Evolutionary conservation across 2,797 vertebrate species (phyloP).

Genomic region (Paguma larvata): DNA sequence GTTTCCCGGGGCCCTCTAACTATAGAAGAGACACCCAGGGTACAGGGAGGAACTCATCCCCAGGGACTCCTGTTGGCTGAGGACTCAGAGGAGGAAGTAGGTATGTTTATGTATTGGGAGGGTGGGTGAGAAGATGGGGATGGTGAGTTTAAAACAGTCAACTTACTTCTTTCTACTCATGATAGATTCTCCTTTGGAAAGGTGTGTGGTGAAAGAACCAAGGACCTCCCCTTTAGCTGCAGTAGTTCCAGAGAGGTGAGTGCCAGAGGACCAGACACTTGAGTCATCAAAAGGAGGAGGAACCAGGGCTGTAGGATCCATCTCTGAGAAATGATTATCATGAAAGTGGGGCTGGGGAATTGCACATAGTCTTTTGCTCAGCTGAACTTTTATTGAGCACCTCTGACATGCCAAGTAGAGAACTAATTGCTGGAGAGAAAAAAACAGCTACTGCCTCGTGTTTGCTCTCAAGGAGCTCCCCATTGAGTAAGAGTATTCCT

Average conservation of each 20-base stretch:
- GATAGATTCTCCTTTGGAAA: conserved; percentile 58
- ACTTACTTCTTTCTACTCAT: conserved; percentile 38
- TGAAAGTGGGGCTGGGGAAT: not conserved
- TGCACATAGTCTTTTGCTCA: not conserved
- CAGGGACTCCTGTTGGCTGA: conserved; percentile 87
- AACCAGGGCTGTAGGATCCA: not conserved
- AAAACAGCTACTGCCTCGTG: not conserved
- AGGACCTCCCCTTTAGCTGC: conserved; percentile 58
- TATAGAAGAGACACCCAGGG: conserved; percentile 81
- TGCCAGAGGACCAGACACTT: not conserved
- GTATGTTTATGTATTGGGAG: conserved; percentile 63
- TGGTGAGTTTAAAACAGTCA: not conserved
- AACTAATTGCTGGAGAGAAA: not conserved
- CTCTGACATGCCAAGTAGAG: not conserved
- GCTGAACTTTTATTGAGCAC: not conserved
- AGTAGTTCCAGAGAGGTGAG: conserved; percentile 87
- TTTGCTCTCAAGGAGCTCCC: not conserved
- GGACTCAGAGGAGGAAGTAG: conserved; percentile 92
- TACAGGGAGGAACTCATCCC: conserved; percentile 39
- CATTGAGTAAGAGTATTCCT: not conserved
- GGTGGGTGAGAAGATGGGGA: not conserved
- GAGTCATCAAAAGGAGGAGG: not conserved
- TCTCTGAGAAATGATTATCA: not conserved
- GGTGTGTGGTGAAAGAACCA: conserved; percentile 5
- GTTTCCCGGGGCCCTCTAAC: conserved; percentile 38